Percentiles rank a stretch among this genome's conserved stretches.
phyloP scores from a whole-genome alignment of 2,797 vertebrate species.

The Cyclura pinguis region DNA sequence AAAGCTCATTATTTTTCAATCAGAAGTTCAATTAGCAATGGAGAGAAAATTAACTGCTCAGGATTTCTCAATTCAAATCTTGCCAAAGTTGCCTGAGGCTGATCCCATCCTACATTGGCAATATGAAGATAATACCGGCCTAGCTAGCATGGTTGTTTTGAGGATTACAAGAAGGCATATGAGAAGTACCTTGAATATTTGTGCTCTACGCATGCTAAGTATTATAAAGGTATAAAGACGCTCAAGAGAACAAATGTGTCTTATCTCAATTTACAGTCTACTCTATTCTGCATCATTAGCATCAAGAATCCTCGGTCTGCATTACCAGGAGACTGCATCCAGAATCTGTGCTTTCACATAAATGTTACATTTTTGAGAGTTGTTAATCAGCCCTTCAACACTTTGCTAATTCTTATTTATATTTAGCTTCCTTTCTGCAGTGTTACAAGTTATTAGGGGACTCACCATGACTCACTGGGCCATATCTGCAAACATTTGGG shows the following conservation, averaged over 20 bases:
- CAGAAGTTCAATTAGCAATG: not conserved
- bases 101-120: not conserved
- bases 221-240: not conserved
- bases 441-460: not conserved
- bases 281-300: not conserved
- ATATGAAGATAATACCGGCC: too few species aligned
- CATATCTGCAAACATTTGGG: not conserved
- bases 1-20: not conserved
- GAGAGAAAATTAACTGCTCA: not conserved
- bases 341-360: conserved; percentile 12
- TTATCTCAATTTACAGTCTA: not conserved
- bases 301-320: not conserved
- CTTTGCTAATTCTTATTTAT: not conserved
- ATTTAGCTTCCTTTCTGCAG: conserved; percentile 2
- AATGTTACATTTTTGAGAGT: conserved; percentile 4
- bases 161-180: not conserved
- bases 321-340: not conserved
- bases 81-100: not conserved
- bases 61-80: not conserved
- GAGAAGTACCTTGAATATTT: not conserved
- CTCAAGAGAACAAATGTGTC: not conserved
- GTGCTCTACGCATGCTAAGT: not conserved
- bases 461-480: not conserved
- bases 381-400: not conserved
- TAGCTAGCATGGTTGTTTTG: not conserved